phyloP scores from a whole-genome alignment of 2,113 vertebrate genomes.

The Anolis sagrei region DNA sequence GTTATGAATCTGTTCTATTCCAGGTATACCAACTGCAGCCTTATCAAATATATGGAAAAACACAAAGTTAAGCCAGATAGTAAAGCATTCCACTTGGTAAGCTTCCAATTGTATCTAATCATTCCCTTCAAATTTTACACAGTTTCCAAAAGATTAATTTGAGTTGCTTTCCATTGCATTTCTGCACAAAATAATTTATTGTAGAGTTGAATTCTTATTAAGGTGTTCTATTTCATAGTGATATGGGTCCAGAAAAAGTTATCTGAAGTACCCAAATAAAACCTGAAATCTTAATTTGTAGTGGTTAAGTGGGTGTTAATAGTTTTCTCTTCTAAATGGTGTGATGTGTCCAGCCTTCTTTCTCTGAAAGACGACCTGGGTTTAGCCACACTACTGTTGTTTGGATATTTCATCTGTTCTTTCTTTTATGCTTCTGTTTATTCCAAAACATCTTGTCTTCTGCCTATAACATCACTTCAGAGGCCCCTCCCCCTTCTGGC shows the following conservation, averaged over 20 bases:
- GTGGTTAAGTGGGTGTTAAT: neutral
- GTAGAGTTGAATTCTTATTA: neutral
- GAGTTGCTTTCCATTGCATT: neutral
- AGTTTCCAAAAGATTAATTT: neutral
- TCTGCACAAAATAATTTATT: neutral
- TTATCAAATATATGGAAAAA: constrained; percentile 99
- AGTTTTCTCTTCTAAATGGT: neutral
- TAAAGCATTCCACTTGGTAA: constrained; percentile 99
- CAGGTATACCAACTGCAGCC: constrained; percentile 99
- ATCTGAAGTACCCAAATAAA: neutral
- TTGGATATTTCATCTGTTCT: neutral
- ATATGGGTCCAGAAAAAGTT: neutral
- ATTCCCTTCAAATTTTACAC: constrained; percentile 11
- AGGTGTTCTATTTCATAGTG: neutral
- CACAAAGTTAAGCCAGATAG: constrained; percentile 99
- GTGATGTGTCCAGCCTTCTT: neutral
- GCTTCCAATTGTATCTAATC: constrained; percentile 47
- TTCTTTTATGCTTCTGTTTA: neutral
- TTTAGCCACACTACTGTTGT: neutral
- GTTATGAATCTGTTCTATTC: constrained; percentile 18
- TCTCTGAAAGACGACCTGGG: neutral
- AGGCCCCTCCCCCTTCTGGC: too few relatives aligned
- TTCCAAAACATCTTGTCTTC: too few relatives aligned
- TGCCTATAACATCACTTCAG: too few relatives aligned
- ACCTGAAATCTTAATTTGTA: neutral